These are phyloP conservation scores for Zhuqinia jingwanae DNA, from an alignment of 2,888 invertebrate genomes.

Conservation along the genomic window DNA sequence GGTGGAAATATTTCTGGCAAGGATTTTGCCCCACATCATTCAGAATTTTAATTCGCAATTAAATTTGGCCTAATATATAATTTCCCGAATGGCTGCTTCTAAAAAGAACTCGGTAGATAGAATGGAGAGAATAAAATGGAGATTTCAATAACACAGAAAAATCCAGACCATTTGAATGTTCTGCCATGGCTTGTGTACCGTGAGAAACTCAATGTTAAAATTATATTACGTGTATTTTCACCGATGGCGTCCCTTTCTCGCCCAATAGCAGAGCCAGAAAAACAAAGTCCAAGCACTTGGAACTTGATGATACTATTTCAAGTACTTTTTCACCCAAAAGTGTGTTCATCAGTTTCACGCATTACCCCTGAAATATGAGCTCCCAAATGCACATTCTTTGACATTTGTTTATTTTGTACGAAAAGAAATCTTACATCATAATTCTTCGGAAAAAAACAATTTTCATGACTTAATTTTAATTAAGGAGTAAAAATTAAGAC, in stretches of 20 bases:
- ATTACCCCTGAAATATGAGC: too few species aligned
- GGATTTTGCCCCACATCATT: conserved; percentile 35
- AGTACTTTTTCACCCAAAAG: too few species aligned
- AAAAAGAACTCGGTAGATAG: background rate
- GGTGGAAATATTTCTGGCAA: conserved; percentile 22
- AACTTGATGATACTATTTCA: too few species aligned
- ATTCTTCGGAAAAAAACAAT: too few species aligned
- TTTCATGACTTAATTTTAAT: too few species aligned
- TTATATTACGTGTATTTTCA: background rate
- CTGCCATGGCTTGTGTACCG: background rate
- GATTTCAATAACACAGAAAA: background rate
- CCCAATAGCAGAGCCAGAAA: too few species aligned
- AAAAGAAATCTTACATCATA: too few species aligned
- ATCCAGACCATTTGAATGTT: background rate
- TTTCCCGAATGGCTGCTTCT: too few species aligned
- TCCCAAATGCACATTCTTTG: background rate
- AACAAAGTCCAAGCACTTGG: too few species aligned
- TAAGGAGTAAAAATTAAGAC: too few species aligned
- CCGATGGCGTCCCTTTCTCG: background rate
- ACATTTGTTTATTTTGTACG: too few species aligned
- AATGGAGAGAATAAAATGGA: background rate
- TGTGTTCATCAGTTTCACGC: too few species aligned
- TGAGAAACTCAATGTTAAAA: background rate
- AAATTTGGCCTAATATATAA: background rate
- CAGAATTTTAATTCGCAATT: conserved; percentile 3